Base-by-base conservation (phyloP, 2,797 vertebrate genomes). In the Bryconaethiops microstoma region DNA sequence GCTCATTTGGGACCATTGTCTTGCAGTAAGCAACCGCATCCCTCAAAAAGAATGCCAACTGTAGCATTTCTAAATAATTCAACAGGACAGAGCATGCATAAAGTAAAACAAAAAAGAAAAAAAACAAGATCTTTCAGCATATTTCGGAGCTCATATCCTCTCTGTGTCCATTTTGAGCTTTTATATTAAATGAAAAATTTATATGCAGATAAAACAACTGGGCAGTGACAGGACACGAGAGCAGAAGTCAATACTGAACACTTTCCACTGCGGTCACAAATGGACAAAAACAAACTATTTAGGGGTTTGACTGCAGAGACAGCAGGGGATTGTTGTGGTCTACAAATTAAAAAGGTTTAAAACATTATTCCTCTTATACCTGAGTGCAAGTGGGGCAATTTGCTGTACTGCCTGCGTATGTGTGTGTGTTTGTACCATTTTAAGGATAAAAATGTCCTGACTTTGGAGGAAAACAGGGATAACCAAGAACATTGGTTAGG, bases 1-100 rank as follows among this genome's bases (percentile, higher is more conserved):
- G 83, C 87, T 87, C 87, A 90, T 83, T 57, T 64, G 77, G 82
- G 65, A 87, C 88, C 83, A 87, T 92, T 92, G 88, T 93, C 88
- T 88, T 85, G 74, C 80, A 80, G 84, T 45, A 78, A 84, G 84
- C 84, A 88, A 87, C 75, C 68, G 85, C 80, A 76, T 73, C 62
- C 79, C 83, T 67, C 71, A 73, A 87, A 85, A 92, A 93, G 86
- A 91, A 90, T 90, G 89, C 86, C 89, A 88, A 86, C 77, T 65
- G 85, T 68, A 73, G 74, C 74, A 80, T 76, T 88, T 86, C 90
- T 93, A 89, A 93, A 94, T 94, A 92, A 93, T 95, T 93, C 87
- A 91, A 71, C 68, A 76, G 62, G 87, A 90, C 86, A 86, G 81
- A 84, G 86, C 17, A 54, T 14, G 9, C 29, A 57, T 35, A 69